Evolutionary conservation across 2,888 invertebrate species (phyloP).

Genomic region (Phalera bucephala): DNA sequence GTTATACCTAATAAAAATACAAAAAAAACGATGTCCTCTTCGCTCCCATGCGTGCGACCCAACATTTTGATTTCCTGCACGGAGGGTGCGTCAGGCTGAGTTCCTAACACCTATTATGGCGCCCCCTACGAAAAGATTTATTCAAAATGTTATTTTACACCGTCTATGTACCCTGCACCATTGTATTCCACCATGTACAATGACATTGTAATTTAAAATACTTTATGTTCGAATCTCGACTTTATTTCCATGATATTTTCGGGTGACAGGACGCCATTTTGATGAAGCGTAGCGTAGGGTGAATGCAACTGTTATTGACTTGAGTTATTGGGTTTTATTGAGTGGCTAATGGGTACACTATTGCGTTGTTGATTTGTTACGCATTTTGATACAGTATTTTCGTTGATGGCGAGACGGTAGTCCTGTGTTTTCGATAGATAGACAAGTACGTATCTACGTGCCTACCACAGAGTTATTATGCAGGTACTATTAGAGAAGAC

Average conservation of each 20-base stretch:
- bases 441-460: too few relatives aligned
- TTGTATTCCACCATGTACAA: constrained; percentile 65
- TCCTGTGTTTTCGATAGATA: too few relatives aligned
- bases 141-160: constrained; percentile 83
- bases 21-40: constrained; percentile 46
- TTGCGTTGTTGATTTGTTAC: constrained; percentile 34
- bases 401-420: too few relatives aligned
- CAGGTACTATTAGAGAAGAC: too few relatives aligned
- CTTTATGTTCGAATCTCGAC: constrained; percentile 45
- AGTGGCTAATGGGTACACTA: constrained; percentile 53
- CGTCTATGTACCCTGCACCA: constrained; percentile 60
- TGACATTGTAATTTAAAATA: constrained; percentile 58
- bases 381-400: constrained; percentile 28
- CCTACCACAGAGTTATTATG: too few relatives aligned
- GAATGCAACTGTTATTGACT: constrained; percentile 62
- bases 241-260: constrained; percentile 28
- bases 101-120: constrained; percentile 75
- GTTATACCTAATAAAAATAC: too few relatives aligned
- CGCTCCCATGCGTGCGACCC: constrained; percentile 36
- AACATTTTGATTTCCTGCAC: constrained; percentile 62
- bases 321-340: constrained; percentile 66
- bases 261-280: constrained; percentile 66
- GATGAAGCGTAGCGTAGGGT: constrained; percentile 47
- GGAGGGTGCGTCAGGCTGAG: constrained; percentile 69
- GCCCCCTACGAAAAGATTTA: constrained; percentile 76